Evolutionary conservation across 2,888 invertebrate species (phyloP).

Genomic region (Leucophora obtusa): DNA sequence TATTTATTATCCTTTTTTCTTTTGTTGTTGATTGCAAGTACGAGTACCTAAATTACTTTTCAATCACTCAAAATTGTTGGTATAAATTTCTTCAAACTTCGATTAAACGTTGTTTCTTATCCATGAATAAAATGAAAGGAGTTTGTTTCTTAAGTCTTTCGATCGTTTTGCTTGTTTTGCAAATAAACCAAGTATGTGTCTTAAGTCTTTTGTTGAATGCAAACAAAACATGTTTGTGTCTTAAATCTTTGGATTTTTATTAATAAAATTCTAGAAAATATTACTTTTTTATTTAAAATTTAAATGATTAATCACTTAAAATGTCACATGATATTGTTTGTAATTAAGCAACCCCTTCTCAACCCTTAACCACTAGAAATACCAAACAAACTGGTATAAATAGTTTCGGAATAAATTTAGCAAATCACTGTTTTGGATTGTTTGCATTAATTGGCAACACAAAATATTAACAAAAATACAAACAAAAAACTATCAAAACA

Average conservation of each 20-base stretch:
- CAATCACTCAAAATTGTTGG: no score
- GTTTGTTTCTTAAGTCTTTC: background rate
- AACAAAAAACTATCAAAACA: conserved; percentile 15
- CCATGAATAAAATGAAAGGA: no score
- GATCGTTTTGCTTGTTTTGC: background rate
- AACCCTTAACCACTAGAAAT: background rate
- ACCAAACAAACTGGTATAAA: background rate
- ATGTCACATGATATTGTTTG: conserved; percentile 15
- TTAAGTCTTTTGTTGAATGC: conserved; percentile 32
- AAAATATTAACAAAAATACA: conserved; percentile 19
- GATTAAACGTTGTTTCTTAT: no score
- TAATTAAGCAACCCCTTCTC: conserved; percentile 11
- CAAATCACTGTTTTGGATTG: conserved; percentile 58
- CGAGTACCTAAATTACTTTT: no score
- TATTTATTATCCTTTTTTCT: no score
- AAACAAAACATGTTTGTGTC: conserved; percentile 14
- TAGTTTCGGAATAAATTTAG: conserved; percentile 11
- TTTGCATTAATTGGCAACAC: conserved; percentile 56
- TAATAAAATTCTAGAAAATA: conserved; percentile 2
- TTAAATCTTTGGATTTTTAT: conserved; percentile 35
- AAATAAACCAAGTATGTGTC: conserved; percentile 8
- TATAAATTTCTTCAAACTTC: no score
- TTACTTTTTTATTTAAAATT: background rate
- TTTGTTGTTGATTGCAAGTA: no score
- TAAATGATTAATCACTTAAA: conserved; percentile 41